Evolutionary conservation across 2,797 vertebrate genomes (phyloP), one percentile per base, ranked within the genome.

Genomic region (Chlorospingus flavigularis): DNA sequence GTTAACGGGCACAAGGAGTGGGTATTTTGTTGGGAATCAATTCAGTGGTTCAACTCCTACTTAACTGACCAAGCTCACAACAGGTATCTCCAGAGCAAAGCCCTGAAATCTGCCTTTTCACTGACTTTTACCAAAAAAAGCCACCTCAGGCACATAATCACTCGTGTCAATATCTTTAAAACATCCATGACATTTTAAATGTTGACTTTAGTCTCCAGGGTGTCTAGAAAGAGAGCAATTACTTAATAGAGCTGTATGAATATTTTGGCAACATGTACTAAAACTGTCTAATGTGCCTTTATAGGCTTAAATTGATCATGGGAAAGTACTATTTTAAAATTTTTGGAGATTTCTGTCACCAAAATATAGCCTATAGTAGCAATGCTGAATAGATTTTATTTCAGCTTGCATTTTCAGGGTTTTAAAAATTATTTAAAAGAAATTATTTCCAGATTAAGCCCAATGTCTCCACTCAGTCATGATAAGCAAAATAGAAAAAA

Each of bases 161-260:
- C 62, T n/a, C 30, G 26, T 47, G 76, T 63, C 14, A 54, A 20
- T 24, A 33, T 35, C 84, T 75, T 65, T 75, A 12, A 90, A 92
- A 54, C 21, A 95, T 30, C 30, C 17, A 17, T 74, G 79, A 71
- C 26, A 71, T 87, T 89, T 95, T 35, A 74, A 79, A 87, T 15
- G 88, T 39, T 89, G 77, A 72, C 62, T 91, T 93, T 43, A 89
- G 35, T 86, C 90, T 87, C 60, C 35, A 58, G 28, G 48, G 24
- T 54, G 33, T 21, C 75, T 85, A 62, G 30, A 79, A 61, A 61
- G 28, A 72, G 6, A 54, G n/a, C 8, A 76, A 71, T 82, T 76
- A 82, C 45, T 88, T 73, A 86, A 66, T 16, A 83, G 61, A 86
- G 25, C 33, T 43, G 23, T n/a, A 87, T 7, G 53, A 82, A 40